Base-by-base conservation (phyloP, 2,888 invertebrate species). In the Mesorhabditis sp. region DNA sequence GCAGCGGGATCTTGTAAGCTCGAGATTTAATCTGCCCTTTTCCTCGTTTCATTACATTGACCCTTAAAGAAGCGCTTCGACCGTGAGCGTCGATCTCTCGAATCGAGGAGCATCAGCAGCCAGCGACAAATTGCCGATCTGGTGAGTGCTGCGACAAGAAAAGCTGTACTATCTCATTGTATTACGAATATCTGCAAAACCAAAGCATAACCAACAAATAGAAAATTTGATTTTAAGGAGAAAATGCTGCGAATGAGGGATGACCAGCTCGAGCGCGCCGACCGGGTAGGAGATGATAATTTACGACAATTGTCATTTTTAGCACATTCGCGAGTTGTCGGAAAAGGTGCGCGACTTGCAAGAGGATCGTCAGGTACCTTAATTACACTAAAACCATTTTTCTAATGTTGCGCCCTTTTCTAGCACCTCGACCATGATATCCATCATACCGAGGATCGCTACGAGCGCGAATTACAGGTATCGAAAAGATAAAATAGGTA, bases 251-350 rank as follows among this genome's bases (percentile, higher is more conserved):
- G 58, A 0, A 13, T n/a, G n/a, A 1, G 58, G 2, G 58, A 50
- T 50, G 58, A 50, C 58, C 58, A 50, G n/a, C n/a, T 50, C 10
- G 58, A 50, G n/a, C 58, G 58, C 7, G 58, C 58, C n/a, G 58
- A 50, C n/a, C 58, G 58, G 28, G 28, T 28, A 28, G 28, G 28
- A 28, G 28, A 28, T 28, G 28, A 1, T 28, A 28, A 28, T 28
- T 28, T 28, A 28, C 28, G 28, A 28, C 28, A 28, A 28, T 28
- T 28, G 28, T 28, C 28, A 28, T 28, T 28, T 28, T 28, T 28
- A 28, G 58, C 58, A 50, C 58, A 50, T 50, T 50, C 7, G 58
- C 7, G 58, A 50, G 58, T 50, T 50, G n/a, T 10, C 58, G 7
- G 58, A 50, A n/a, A 50, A 50, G 58, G 7, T 50, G 58, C 7